A percentile compares a stretch with the other conserved stretches of the same genome.
phyloP scores from a whole-genome alignment of 2,113 vertebrate species.

The Panthera uncia region DNA sequence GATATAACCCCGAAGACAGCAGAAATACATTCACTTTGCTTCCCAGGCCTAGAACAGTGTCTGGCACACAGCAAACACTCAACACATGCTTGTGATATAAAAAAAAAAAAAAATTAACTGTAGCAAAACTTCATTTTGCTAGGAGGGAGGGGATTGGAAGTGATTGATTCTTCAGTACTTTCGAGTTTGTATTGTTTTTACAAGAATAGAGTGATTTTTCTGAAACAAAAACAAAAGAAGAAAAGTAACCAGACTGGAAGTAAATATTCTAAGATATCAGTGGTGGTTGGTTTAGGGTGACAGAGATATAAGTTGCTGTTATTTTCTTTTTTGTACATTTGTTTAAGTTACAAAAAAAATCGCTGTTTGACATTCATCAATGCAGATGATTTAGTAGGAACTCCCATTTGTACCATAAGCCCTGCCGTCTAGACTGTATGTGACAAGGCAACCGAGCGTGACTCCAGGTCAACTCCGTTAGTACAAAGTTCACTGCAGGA shows the following conservation, averaged over 20 bases:
- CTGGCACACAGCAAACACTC: not conserved
- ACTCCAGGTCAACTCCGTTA: not conserved
- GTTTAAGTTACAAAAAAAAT: conserved; percentile 29
- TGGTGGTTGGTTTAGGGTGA: not conserved
- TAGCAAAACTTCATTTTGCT: not conserved
- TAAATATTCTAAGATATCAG: conserved; percentile 11
- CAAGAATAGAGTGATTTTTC: not conserved
- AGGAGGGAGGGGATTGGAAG: not conserved
- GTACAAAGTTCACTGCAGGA: not conserved
- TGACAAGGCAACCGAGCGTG: not conserved
- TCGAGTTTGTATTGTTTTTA: not conserved
- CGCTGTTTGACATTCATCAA: not conserved
- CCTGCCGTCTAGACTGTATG: not conserved
- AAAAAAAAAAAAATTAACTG: not conserved
- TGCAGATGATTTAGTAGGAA: not conserved
- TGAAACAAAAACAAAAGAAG: conserved; percentile 16
- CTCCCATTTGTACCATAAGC: not conserved
- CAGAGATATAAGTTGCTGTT: not conserved
- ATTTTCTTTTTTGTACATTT: not conserved
- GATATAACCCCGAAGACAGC: not conserved
- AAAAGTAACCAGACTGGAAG: not conserved
- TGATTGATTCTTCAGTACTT: not conserved
- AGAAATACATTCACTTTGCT: not conserved
- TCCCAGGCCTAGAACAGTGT: not conserved
- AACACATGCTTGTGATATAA: not conserved